Evolutionary conservation across 2,113 vertebrate species (phyloP).

Genomic region (Ancistrus triradiatus): DNA sequence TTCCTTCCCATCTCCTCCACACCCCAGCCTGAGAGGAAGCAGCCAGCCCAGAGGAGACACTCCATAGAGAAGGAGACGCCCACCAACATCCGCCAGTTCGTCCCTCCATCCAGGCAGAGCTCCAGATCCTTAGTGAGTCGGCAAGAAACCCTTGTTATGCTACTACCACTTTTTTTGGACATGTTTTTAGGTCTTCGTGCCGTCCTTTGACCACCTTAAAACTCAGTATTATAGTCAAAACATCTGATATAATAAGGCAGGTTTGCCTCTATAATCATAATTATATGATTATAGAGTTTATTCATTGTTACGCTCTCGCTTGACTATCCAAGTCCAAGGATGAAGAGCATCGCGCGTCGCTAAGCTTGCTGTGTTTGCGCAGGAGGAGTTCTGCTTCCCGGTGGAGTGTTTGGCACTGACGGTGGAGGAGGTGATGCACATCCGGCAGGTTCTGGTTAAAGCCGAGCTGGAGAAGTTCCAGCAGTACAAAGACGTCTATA

Average conservation of each 20-base stretch:
- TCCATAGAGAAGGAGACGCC: conserved; percentile 98
- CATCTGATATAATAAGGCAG: no score
- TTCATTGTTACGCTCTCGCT: no score
- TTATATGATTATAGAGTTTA: no score
- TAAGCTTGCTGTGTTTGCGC: conserved; percentile 24
- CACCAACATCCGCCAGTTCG: conserved; percentile 86
- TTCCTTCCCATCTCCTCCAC: conserved; percentile 97
- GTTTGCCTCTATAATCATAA: no score
- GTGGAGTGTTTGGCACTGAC: conserved; percentile 95
- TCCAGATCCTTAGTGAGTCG: conserved; percentile 92
- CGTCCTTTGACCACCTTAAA: no score
- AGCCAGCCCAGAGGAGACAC: conserved; percentile 87
- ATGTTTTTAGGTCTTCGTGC: no score
- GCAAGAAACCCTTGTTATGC: not conserved
- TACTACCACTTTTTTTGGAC: no score
- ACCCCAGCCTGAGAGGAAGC: conserved; percentile 90
- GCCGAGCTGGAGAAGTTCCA: conserved; percentile 98
- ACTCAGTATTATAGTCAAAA: no score
- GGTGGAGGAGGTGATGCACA: conserved; percentile 98
- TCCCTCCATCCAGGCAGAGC: conserved; percentile 83
- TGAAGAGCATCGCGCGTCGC: no score
- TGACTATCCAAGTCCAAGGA: no score
- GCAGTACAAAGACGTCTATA: conserved; percentile 96
- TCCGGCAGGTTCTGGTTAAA: conserved; percentile 96
- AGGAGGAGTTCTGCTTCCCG: conserved; percentile 98